A percentile compares a stretch with the other conserved stretches of the same genome.
Evolutionary conservation across 2,888 invertebrate genomes (phyloP).

Genomic region (Eupithecia exiguata): DNA sequence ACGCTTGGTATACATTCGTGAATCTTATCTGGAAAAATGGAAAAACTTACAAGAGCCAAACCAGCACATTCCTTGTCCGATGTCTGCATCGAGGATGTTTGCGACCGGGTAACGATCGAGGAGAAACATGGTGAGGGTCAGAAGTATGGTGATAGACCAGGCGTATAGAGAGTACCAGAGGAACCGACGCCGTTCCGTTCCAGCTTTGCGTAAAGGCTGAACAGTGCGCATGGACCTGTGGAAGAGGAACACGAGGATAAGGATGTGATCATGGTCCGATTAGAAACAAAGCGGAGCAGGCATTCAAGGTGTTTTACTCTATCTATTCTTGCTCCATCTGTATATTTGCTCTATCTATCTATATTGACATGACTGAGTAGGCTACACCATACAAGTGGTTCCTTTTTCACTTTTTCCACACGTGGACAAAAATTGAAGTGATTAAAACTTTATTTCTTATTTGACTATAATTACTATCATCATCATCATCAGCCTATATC

Average conservation of each 20-base stretch:
- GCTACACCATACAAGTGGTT: too few species aligned
- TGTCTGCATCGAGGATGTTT: slow-evolving; percentile 80
- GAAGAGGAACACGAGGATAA: background rate
- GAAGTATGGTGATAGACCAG: slow-evolving; percentile 85
- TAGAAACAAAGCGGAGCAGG: background rate
- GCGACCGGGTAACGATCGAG: slow-evolving; percentile 79
- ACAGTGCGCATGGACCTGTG: slow-evolving; percentile 78
- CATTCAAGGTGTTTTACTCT: background rate
- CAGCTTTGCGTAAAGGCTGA: slow-evolving; percentile 72
- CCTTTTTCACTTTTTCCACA: too few species aligned
- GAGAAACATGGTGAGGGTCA: slow-evolving; percentile 82
- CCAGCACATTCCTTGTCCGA: slow-evolving; percentile 87
- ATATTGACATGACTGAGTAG: background rate
- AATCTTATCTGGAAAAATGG: background rate
- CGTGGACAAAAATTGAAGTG: too few species aligned
- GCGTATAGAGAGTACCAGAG: slow-evolving; percentile 87
- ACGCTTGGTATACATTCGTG: slow-evolving; percentile 1
- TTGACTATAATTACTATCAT: too few species aligned
- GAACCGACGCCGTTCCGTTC: slow-evolving; percentile 83
- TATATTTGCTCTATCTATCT: too few species aligned
- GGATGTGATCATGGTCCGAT: background rate
- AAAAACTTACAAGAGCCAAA: slow-evolving; percentile 82
- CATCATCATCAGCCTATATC: too few species aligned
- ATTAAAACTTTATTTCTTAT: too few species aligned
- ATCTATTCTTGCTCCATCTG: background rate